phyloP scores from a whole-genome alignment of 53 echinoderm and acorn worm species.

The Patiria pectinifera region DNA sequence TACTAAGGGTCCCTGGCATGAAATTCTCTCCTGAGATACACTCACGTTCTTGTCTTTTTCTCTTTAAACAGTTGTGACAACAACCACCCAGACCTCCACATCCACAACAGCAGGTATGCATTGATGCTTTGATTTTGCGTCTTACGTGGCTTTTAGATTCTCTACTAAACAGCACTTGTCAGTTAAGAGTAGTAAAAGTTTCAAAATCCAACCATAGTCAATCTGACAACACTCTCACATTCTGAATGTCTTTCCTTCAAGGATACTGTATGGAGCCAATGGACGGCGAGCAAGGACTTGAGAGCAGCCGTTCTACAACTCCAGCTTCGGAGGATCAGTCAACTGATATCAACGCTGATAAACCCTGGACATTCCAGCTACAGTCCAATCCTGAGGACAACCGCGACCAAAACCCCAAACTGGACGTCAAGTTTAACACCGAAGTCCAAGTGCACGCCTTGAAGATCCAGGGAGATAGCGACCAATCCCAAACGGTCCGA shows the following conservation, averaged over 20 bases:
- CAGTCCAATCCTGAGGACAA: neutral
- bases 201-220: no score
- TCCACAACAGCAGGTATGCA: conserved; percentile 29
- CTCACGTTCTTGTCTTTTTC: neutral
- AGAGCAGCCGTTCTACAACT: neutral
- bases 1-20: no score
- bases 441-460: neutral
- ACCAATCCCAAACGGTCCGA: no score
- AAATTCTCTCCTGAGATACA: neutral
- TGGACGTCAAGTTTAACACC: neutral
- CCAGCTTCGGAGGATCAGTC: neutral
- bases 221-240: no score
- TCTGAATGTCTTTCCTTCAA: neutral
- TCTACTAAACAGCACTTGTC: no score
- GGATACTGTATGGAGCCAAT: conserved; percentile 25
- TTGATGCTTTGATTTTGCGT: neutral
- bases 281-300: conserved; percentile 1
- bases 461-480: neutral
- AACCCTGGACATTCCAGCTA: conserved; percentile 1
- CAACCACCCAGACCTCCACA: conserved; percentile 35
- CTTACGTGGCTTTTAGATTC: neutral
- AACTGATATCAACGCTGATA: neutral
- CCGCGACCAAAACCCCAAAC: neutral
- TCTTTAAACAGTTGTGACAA: conserved; percentile 16
- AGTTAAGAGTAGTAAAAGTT: no score